phyloP scores from a whole-genome alignment of 2,113 vertebrate species.

The Anas platyrhynchos region DNA sequence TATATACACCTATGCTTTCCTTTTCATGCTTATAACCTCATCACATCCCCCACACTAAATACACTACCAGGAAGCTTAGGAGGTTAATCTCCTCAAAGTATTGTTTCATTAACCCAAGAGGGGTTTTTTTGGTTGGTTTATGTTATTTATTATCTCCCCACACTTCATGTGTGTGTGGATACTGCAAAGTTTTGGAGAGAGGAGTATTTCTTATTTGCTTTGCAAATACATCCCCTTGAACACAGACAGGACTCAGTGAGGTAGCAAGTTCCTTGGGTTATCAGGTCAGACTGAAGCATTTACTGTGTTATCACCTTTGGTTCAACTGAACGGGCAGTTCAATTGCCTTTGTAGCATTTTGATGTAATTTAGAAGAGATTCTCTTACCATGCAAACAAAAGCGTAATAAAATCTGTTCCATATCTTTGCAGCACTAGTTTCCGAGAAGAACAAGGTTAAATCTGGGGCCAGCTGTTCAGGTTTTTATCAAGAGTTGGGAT shows the following conservation, averaged over 20 bases:
- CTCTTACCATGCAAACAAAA: background rate
- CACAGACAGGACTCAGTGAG: accelerated
- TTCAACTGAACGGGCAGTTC: accelerated
- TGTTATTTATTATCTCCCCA: background rate
- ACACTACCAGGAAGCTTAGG: background rate
- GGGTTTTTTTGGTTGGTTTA: background rate
- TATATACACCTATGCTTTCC: background rate
- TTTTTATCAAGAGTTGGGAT: background rate
- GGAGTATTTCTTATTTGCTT: background rate
- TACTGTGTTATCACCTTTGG: accelerated
- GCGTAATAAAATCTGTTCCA: background rate
- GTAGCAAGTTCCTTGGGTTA: accelerated
- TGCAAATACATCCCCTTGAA: background rate
- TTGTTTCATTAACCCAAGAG: background rate
- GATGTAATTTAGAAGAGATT: background rate
- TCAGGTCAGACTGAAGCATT: background rate
- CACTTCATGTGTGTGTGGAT: background rate
- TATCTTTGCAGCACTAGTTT: background rate
- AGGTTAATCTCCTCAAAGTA: background rate
- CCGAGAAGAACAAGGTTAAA: background rate
- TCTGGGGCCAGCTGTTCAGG: background rate
- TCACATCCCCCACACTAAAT: background rate
- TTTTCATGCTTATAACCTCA: background rate
- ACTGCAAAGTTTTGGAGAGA: background rate
- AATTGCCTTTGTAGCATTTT: background rate